These are phyloP conservation scores for Macrobrachium rosenbergii DNA, from an alignment of 1,140 invertebrate species.

Conservation along the genomic window DNA sequence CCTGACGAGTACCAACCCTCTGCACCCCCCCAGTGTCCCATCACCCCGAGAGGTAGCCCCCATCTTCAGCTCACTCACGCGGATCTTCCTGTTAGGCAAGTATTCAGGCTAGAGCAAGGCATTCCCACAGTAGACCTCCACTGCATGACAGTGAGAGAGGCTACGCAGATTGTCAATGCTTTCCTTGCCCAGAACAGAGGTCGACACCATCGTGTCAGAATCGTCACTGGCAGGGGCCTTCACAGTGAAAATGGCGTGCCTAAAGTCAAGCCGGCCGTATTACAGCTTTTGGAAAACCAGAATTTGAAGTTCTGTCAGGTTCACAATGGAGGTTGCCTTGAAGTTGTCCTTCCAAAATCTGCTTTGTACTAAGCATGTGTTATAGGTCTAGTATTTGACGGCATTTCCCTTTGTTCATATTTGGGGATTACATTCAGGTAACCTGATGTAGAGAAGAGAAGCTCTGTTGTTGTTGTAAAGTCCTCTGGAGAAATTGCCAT, in stretches of 20 bases:
- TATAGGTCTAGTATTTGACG: too few relatives aligned
- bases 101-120: constrained; percentile 25
- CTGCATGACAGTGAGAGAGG: constrained; percentile 31
- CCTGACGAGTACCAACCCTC: not conserved
- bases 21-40: not conserved
- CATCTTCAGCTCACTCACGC: constrained; percentile 14
- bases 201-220: constrained; percentile 8
- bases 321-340: constrained; percentile 32
- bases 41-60: not conserved
- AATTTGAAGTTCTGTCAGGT: constrained; percentile 2
- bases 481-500: too few relatives aligned
- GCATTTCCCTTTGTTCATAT: too few relatives aligned
- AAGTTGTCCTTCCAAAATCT: constrained; percentile 2
- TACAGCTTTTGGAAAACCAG: not conserved
- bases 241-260: constrained; percentile 32
- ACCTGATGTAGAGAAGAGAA: too few relatives aligned
- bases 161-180: not conserved
- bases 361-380: too few relatives aligned
- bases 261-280: constrained; percentile 36
- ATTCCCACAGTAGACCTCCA: constrained; percentile 30
- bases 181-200: not conserved
- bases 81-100: not conserved
- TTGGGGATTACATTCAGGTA: too few relatives aligned
- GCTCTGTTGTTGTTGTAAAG: too few relatives aligned
- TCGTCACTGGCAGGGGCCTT: constrained; percentile 37